phyloP scores from a whole-genome alignment of 2,888 invertebrate species.

The Augiades crinisus region DNA sequence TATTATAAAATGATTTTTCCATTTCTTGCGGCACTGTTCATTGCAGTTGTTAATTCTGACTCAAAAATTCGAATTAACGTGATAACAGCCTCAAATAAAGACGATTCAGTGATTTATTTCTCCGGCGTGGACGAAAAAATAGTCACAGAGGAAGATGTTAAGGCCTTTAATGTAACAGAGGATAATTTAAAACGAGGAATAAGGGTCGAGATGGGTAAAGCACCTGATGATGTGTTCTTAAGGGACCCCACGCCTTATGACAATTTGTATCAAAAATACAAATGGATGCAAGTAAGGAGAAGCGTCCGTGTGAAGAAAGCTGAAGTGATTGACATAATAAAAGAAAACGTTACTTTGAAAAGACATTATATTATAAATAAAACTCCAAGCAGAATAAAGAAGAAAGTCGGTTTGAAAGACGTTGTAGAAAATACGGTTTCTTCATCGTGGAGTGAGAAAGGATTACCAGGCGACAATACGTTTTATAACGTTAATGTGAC shows the following conservation, averaged over 20 bases:
- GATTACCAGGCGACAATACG: slow-evolving; percentile 47
- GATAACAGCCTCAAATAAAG: slow-evolving; percentile 38
- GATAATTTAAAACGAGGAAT: slow-evolving; percentile 53
- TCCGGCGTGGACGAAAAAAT: slow-evolving; percentile 47
- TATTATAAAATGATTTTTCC: too few species aligned
- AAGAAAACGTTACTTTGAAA: slow-evolving; percentile 43
- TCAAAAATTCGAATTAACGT: slow-evolving; percentile 48
- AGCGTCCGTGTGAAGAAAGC: slow-evolving; percentile 43
- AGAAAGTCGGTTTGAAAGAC: slow-evolving; percentile 37
- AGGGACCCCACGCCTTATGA: slow-evolving; percentile 58
- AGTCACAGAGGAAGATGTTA: slow-evolving; percentile 49
- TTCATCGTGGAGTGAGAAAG: slow-evolving; percentile 48
- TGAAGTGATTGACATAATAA: slow-evolving; percentile 46
- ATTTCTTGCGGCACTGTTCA: too few species aligned
- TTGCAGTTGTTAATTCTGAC: not conserved
- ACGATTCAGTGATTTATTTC: slow-evolving; percentile 37
- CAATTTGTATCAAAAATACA: slow-evolving; percentile 46
- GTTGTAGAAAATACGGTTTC: slow-evolving; percentile 44
- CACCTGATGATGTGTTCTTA: slow-evolving; percentile 52
- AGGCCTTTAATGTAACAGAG: slow-evolving; percentile 53
- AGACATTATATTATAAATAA: slow-evolving; percentile 50
- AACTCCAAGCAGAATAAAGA: slow-evolving; percentile 39
- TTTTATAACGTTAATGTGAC: slow-evolving; percentile 43
- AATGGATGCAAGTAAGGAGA: slow-evolving; percentile 54
- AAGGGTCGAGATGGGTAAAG: slow-evolving; percentile 49